phyloP scores from a whole-genome alignment of 92 coral and sea anemone species.

The Parazoanthus atlanticus region DNA sequence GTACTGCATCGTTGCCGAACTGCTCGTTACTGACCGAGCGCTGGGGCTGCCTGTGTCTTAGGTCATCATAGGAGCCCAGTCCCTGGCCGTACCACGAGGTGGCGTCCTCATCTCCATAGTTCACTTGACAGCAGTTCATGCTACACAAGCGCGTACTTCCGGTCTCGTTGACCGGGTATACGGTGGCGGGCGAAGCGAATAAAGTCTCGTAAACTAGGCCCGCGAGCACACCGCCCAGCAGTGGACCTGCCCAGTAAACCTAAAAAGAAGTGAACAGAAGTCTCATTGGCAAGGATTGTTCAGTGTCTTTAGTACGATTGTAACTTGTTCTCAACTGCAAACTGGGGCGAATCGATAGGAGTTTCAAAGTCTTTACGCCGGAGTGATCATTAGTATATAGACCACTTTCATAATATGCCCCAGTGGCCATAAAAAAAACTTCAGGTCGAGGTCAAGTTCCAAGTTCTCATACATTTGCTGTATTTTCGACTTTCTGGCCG shows the following conservation, averaged over 20 bases:
- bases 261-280: background rate
- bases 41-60: slow-evolving; percentile 22
- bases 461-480: too few species aligned
- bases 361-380: too few species aligned
- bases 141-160: background rate
- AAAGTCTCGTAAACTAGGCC: slow-evolving; percentile 35
- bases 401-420: too few species aligned
- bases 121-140: slow-evolving; percentile 41
- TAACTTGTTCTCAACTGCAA: too few species aligned
- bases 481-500: too few species aligned
- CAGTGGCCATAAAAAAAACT: too few species aligned
- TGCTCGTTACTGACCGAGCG: background rate
- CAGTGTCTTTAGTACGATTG: background rate
- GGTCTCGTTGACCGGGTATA: slow-evolving; percentile 9
- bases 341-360: too few species aligned
- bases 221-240: slow-evolving; percentile 44
- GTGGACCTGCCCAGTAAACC: slow-evolving; percentile 46
- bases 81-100: slow-evolving; percentile 42
- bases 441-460: too few species aligned
- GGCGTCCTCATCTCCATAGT: slow-evolving; percentile 48
- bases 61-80: slow-evolving; percentile 35
- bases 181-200: slow-evolving; percentile 16
- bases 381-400: too few species aligned
- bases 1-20: slow-evolving; percentile 10
- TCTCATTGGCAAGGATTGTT: background rate